Evolutionary conservation across 2,797 vertebrate genomes (phyloP), one percentile per base, ranked within the genome.

Genomic region (Meriones psammophilus): DNA sequence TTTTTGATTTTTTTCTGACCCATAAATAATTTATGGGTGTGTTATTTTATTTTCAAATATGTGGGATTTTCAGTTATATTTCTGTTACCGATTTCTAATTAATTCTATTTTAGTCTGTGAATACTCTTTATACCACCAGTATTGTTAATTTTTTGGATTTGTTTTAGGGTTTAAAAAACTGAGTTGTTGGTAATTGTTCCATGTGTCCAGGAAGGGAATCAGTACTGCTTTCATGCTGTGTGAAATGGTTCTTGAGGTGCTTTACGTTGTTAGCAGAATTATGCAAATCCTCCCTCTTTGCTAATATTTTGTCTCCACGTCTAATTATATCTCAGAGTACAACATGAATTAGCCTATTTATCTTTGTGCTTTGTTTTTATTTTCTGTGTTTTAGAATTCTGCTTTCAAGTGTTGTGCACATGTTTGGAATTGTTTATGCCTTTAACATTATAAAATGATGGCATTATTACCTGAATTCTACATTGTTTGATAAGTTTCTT

Each of bases 321-420:
- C 3, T 36, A 42, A 86, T 78, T 39, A 88, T 62, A 42, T 80
- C 13, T 88, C 50, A 22, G 46, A 46, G 8, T n/a, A 22, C 9
- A 62, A 62, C 39, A 30, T n/a, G 9, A 13, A 42, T 95, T 60
- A 79, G 24, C 56, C 46, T 62, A 12, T 85, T 94, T 86, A 4
- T 77, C 71, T 54, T 88, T 28, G 13, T 33, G n/a, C 42, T 88
- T 85, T 46, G 46, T 88, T 71, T 93, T 73, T 73, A 8, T 93
- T 26, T 77, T 14, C 64, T 74, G 22, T 91, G 56, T 42, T 91
- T 64, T 86, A 13, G 89, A 87, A 13, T n/a, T 89, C 42, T 96
- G 28, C 77, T 64, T 8, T 2, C 73, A 74, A 58, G 15, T 22
- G 2, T 9, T 17, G 2, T 9, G 56, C 14, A 46, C 33, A 33